Evolutionary conservation across 2,113 vertebrate species (phyloP), one percentile per base, ranked within the genome.

Genomic region (Cheilinus undulatus): DNA sequence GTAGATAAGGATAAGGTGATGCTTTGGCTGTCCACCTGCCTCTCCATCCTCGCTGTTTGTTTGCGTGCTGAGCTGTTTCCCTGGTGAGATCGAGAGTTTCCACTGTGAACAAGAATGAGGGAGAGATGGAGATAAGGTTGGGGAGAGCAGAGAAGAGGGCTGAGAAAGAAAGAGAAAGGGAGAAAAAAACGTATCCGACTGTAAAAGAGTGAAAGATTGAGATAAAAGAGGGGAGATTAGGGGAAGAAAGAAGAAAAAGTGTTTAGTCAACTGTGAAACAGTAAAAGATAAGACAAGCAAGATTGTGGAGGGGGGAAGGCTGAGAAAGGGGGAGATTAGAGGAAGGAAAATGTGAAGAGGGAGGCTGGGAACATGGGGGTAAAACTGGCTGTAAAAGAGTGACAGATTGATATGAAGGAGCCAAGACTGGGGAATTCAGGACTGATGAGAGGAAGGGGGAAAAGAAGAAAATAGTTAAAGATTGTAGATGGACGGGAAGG

Each of bases 191-290:
- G 88, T 73, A 78, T 83, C 78, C 69, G 48, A 76, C 71, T 83
- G 76, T 82, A 77, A 85, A 86, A 64, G 70, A 83, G 76, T 50
- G 48, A 81, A 51, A 86, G 88, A 88, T 84, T 57, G 67, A 83
- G 82, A 89, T 92, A 71, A 91, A 88, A 78, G 85, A 78, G 49
- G 52, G 27, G 51, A 80, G 89, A 91, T 89, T 83, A 75, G n/a
- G 28, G 20, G 10, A 12, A 62, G 64, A 59, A 40, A 26, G 17
- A 73, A 69, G 72, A 83, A 79, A 91, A 84, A 61, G 82, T 67
- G 85, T 85, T 89, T 78, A 83, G 88, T 87, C 85, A 75, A 88
- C 86, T 89, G 86, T 88, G 82, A 85, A 86, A 78, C 77, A 58
- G 78, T 56, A 62, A 85, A 77, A 75, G 87, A 90, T 89, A 84